Conservation (phyloP, 2,888 invertebrate genomes). For the Bellardia bayeri region DNA sequence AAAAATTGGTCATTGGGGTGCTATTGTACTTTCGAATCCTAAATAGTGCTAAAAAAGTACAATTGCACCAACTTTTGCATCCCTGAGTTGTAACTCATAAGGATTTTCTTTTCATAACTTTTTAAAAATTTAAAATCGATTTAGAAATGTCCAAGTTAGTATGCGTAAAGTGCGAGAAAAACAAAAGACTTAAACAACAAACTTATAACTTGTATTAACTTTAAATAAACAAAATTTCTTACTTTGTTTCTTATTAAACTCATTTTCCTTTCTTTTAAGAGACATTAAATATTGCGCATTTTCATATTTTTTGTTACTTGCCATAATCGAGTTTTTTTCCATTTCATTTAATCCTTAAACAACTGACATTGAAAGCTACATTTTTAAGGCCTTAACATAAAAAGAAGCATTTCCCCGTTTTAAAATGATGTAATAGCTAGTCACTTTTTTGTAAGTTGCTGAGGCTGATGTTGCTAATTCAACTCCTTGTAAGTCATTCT, state of each 20-base stretch:
- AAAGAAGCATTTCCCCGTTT: constrained; percentile 14
- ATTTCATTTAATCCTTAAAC: constrained; percentile 3
- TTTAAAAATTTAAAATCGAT: no score
- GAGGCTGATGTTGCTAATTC: constrained; percentile 3
- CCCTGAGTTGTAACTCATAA: no score
- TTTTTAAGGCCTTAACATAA: background rate
- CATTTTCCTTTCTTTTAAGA: background rate
- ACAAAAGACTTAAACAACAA: background rate
- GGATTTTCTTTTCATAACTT: no score
- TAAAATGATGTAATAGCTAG: constrained; percentile 37
- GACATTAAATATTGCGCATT: background rate
- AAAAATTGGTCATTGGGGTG: no score
- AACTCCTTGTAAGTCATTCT: constrained; percentile 43
- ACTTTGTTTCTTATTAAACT: no score
- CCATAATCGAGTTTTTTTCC: background rate
- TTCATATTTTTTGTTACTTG: background rate
- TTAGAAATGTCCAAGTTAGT: no score
- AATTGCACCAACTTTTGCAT: no score
- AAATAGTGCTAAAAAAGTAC: no score
- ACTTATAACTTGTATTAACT: background rate
- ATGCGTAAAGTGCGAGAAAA: background rate
- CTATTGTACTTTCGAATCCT: no score
- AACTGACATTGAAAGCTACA: constrained; percentile 23
- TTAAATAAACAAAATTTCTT: no score
- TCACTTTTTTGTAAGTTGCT: background rate